Evolutionary conservation across 2,888 invertebrate genomes (phyloP), one percentile per base, ranked within the genome.

Genomic region (Metellina segmentata): DNA sequence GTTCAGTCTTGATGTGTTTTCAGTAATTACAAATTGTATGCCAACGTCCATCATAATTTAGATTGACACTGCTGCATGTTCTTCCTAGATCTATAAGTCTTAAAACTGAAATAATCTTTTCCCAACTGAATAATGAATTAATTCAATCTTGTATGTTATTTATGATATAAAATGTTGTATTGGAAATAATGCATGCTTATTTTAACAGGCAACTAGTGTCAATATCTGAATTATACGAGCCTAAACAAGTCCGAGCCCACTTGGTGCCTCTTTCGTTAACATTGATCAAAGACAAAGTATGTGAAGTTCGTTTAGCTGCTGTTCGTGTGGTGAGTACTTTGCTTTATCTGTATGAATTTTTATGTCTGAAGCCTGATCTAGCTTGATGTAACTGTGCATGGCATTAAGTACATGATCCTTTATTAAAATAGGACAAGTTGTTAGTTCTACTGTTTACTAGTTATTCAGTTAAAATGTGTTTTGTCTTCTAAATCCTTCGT

Each of bases 251-350:
- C 61, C 96, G 96, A 48, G 95, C 96, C 92, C 96, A 96, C 94
- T 95, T 97, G 85, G 96, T 96, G 7, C 96, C 96, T 0, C 95
- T 97, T 51, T 96, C 96, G 0, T 95, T 97, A 85, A 95, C 96
- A 75, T 95, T 97, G 81, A 95, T 97, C 77, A 95, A 96, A 93
- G 97, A 97, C 95, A 95, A 94, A 93, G 95, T 96, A 34, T 94
- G 95, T 6, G 95, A 95, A 93, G 96, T 96, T 48, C 94, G 96
- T 71, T 93, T 94, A 69, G 94, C 94, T 49, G 95, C 96, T 16
- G 94, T 94, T 74, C 92, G 92, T 88, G 94, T 95, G 83, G 94
- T 94, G 81, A 94, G 95, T 94, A 49, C 78, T 70, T n/a, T n/a
- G n/a, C n/a, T n/a, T n/a, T 34, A 34, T 34, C 34, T 2, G 34